phyloP scores from a whole-genome alignment of 2,113 vertebrate species.

The Nipponia nippon region DNA sequence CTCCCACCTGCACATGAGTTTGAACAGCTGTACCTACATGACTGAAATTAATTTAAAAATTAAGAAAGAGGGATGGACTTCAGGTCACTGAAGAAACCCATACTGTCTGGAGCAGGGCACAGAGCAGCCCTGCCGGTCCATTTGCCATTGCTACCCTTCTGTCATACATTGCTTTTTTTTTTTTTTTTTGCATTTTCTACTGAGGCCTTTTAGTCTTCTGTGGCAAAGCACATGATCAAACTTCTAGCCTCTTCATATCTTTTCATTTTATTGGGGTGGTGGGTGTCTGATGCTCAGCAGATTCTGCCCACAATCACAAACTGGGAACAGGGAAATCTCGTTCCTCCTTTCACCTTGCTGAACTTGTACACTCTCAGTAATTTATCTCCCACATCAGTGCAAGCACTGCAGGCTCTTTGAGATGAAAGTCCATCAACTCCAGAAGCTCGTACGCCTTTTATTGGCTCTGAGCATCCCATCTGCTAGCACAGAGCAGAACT shows the following conservation, averaged over 20 bases:
- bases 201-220: not conserved
- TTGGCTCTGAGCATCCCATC: not conserved
- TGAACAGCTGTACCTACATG: not conserved
- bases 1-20: not conserved
- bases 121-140: not conserved
- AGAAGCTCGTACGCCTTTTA: not conserved
- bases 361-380: not conserved
- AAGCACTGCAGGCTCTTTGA: not conserved
- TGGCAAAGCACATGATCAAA: not conserved
- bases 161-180: not conserved
- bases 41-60: not conserved
- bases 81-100: not conserved
- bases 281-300: not conserved
- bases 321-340: fast-evolving
- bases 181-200: not conserved
- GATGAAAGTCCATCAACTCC: not conserved
- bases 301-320: not conserved
- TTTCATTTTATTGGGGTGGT: not conserved
- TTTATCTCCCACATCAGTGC: not conserved
- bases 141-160: not conserved
- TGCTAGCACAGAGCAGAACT: fast-evolving
- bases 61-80: not conserved
- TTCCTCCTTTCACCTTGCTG: not conserved
- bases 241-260: not conserved
- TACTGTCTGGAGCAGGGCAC: not conserved